Evolutionary conservation across 1,140 invertebrate genomes (phyloP), one percentile per base, ranked within the genome.

Genomic region (Arctopsyche grandis): DNA sequence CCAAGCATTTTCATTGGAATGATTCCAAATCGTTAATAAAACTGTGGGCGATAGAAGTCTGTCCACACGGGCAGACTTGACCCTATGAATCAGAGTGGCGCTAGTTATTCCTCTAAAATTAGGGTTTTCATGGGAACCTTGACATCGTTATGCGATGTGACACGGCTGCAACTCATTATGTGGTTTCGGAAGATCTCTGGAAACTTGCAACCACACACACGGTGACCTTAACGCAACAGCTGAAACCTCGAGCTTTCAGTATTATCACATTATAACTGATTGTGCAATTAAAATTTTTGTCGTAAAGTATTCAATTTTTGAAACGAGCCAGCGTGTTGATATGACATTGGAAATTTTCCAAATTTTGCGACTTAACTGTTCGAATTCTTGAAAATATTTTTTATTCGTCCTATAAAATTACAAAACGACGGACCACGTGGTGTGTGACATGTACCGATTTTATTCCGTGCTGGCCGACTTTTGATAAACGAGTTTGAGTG

Each of bases 11-110:
- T 74, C n/a, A 56, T 76, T 76, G 74, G 74, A 76, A 26, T 76
- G 74, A 76, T 44, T 76, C 74, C 74, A 76, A 76, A 76, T 14
- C 74, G 63, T 76, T 76, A 76, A 63, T 63, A 76, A 60, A 63
- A 63, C 14, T 56, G 56, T 76, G 29, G 58, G 74, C 38, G 74
- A 63, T 38, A 26, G 60, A 56, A 21, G 24, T 52, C 38, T 9
- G 74, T 60, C 58, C n/a, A n/a, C 74, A 14, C 24, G n/a, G 58
- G 19, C 29, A 76, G 58, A 76, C 74, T 76, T 76, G 56, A 76
- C 74, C 74, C 58, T 63, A 76, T 76, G 74, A 76, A 76, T 76
- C 74, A 76, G 38, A 12, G 12, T 12, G 21, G 21, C 63, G 10
- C 24, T 22, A 24, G 63, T 26, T 66, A 24, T 52, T 29, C 9